These are phyloP conservation scores for Tetragonisca angustula DNA, from an alignment of 2,888 invertebrate genomes.

Conservation along the genomic window DNA sequence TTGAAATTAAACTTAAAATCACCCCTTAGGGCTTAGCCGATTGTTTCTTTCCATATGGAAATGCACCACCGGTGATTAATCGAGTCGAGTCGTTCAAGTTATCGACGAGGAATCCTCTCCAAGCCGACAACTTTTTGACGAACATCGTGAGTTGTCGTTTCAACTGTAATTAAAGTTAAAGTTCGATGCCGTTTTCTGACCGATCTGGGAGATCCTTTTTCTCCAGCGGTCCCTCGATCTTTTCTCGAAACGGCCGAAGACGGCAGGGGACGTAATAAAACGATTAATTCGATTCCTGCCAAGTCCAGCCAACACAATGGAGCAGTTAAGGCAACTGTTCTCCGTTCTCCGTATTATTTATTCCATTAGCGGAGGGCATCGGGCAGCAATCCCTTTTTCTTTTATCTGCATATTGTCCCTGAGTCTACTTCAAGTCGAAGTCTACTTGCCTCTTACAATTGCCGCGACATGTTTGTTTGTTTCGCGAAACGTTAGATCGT, in stretches of 20 bases:
- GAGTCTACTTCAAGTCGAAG: background rate
- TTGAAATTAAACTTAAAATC: slow-evolving; percentile 7
- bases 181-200: slow-evolving; percentile 33
- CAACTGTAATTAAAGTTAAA: slow-evolving; percentile 49
- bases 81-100: background rate
- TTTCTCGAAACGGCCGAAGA: slow-evolving; percentile 31
- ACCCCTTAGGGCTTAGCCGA: background rate
- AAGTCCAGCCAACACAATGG: slow-evolving; percentile 62
- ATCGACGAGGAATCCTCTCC: slow-evolving; percentile 20
- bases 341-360: slow-evolving; percentile 64
- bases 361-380: slow-evolving; percentile 60
- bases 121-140: background rate
- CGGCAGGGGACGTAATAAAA: slow-evolving; percentile 63
- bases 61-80: background rate
- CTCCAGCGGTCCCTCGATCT: slow-evolving; percentile 11
- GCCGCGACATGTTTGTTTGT: slow-evolving; percentile 5
- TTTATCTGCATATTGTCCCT: slow-evolving; percentile 39
- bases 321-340: slow-evolving; percentile 52
- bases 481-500: slow-evolving; percentile 42
- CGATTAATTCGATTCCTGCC: slow-evolving; percentile 66
- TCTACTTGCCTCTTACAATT: slow-evolving; percentile 11
- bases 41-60: slow-evolving; percentile 13
- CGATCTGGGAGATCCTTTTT: background rate
- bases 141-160: slow-evolving; percentile 25
- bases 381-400: slow-evolving; percentile 37